Conservation (phyloP, 2,888 invertebrate genomes). For the Pilophorus perplexus region DNA sequence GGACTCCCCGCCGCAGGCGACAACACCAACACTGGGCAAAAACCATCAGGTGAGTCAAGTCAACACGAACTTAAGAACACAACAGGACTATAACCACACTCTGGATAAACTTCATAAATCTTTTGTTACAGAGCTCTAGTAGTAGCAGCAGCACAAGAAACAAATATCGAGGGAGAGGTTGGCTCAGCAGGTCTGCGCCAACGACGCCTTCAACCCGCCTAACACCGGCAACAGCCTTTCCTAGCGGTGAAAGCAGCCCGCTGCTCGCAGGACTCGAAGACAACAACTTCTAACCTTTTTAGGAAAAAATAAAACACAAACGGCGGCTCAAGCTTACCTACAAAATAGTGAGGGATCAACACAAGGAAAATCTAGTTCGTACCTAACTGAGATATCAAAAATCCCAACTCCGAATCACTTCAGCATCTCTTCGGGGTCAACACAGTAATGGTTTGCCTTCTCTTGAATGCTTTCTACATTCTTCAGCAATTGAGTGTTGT, state of each 20-base stretch:
- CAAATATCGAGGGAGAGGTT: conserved; percentile 52
- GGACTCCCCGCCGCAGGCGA: conserved; percentile 74
- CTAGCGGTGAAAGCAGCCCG: conserved; percentile 47
- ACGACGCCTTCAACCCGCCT: conserved; percentile 63
- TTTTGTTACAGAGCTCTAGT: conserved; percentile 31
- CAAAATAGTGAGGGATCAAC: too few relatives aligned
- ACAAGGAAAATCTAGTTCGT: too few relatives aligned
- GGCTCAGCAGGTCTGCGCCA: conserved; percentile 74
- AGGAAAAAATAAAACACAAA: too few relatives aligned
- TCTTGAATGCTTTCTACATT: too few relatives aligned
- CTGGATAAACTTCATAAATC: too few relatives aligned
- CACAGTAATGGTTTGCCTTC: too few relatives aligned
- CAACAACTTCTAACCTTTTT: conserved; percentile 44
- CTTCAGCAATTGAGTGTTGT: too few relatives aligned
- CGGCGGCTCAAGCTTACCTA: too few relatives aligned
- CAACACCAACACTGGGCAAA: conserved; percentile 69
- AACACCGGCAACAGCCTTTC: conserved; percentile 45
- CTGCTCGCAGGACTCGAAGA: conserved; percentile 45
- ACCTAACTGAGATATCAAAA: too few relatives aligned
- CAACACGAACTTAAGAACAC: background rate
- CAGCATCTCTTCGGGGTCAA: too few relatives aligned
- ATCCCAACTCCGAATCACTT: too few relatives aligned
- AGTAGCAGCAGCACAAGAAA: conserved; percentile 33
- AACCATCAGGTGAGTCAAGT: conserved; percentile 37
- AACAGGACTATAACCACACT: too few relatives aligned